Conservation (phyloP, 2,888 invertebrate genomes). For the Caenorhabditis auriculariae region DNA sequence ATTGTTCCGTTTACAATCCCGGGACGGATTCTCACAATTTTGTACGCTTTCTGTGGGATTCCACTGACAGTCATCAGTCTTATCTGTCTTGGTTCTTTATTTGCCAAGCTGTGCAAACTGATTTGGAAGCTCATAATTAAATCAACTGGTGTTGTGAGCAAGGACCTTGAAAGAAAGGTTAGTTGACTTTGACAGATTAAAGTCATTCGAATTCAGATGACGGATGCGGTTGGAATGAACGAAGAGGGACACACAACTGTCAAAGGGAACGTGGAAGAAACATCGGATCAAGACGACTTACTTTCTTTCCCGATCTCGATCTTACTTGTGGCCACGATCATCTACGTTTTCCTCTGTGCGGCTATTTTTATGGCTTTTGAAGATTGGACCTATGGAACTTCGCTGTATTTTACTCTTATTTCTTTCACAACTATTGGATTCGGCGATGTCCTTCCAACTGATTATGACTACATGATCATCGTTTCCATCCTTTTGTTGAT, state of each 20-base stretch:
- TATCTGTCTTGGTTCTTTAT: conserved; percentile 51
- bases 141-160: conserved; percentile 47
- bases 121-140: conserved; percentile 42
- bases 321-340: conserved; percentile 48
- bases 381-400: conserved; percentile 58
- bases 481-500: conserved; percentile 52
- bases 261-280: background rate
- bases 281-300: conserved; percentile 49
- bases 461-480: conserved; percentile 53
- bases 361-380: conserved; percentile 50
- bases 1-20: conserved; percentile 51
- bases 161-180: conserved; percentile 57
- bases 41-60: conserved; percentile 59
- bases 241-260: conserved; percentile 26
- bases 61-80: conserved; percentile 58
- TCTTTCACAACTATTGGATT: conserved; percentile 59
- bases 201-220: too few species aligned
- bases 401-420: conserved; percentile 59
- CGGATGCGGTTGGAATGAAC: conserved; percentile 19
- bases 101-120: conserved; percentile 48
- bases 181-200: background rate
- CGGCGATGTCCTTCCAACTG: conserved; percentile 49
- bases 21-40: conserved; percentile 55
- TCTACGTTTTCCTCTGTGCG: conserved; percentile 58
- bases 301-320: conserved; percentile 59